Evolutionary conservation across 2,888 invertebrate genomes (phyloP).

Genomic region (Cabera pusaria): DNA sequence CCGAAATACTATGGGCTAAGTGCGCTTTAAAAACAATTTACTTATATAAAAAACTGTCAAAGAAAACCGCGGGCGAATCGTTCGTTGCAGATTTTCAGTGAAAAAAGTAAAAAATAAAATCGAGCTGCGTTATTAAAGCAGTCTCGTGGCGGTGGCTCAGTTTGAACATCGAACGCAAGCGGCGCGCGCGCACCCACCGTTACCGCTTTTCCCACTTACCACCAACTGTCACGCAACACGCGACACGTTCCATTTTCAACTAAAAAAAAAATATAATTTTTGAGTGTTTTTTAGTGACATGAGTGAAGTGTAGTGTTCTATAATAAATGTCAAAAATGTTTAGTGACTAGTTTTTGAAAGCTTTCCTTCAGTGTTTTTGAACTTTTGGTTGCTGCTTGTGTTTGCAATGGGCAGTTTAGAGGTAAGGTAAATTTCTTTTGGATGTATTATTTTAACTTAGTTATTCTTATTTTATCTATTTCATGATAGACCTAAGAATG

Average conservation of each 20-base stretch:
- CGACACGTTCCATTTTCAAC: constrained; percentile 42
- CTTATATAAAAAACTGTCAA: constrained; percentile 37
- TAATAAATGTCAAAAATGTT: constrained; percentile 24
- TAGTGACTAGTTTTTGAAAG: constrained; percentile 38
- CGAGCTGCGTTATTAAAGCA: constrained; percentile 62
- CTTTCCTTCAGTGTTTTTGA: constrained; percentile 24
- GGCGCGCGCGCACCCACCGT: constrained; percentile 65
- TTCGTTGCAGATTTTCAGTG: constrained; percentile 70
- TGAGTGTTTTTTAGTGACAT: constrained; percentile 18
- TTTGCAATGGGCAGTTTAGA: constrained; percentile 31
- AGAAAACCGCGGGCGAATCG: constrained; percentile 57
- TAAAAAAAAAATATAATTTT: constrained; percentile 31
- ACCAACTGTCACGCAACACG: constrained; percentile 34
- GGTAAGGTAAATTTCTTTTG: constrained; percentile 19
- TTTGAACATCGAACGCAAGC: constrained; percentile 68
- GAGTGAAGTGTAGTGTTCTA: constrained; percentile 41
- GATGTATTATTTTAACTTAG: no score
- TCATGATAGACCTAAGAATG: no score
- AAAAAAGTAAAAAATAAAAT: constrained; percentile 61
- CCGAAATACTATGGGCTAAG: constrained; percentile 45
- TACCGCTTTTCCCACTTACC: constrained; percentile 46
- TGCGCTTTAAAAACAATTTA: constrained; percentile 48
- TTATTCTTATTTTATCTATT: no score
- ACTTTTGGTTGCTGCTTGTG: constrained; percentile 8
- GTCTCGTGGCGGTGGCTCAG: constrained; percentile 68